phyloP scores from a whole-genome alignment of 1,140 invertebrate genomes.

The Danaus plexippus region DNA sequence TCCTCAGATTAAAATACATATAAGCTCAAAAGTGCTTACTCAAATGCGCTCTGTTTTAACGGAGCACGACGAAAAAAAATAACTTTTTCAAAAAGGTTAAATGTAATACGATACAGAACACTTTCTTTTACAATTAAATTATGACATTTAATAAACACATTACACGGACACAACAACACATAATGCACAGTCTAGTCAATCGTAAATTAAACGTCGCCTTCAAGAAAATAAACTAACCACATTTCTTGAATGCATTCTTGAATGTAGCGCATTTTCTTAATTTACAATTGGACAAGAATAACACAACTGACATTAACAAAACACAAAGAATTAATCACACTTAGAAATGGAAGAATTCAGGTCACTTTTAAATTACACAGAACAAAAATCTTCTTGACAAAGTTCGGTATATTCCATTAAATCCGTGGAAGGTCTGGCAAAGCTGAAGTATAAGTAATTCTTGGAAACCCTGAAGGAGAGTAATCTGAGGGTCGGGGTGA shows the following conservation, averaged over 20 bases:
- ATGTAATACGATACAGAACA: constrained; percentile 11
- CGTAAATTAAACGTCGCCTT: too few species aligned
- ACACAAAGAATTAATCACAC: too few species aligned
- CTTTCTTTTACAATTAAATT: constrained; percentile 12
- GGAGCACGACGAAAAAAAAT: constrained; percentile 15
- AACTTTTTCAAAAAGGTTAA: constrained; percentile 15
- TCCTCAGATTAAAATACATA: constrained; percentile 15
- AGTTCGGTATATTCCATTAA: constrained; percentile 39
- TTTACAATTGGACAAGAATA: background rate
- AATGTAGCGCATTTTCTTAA: constrained; percentile 2
- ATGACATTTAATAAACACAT: constrained; percentile 21
- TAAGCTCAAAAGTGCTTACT: constrained; percentile 21
- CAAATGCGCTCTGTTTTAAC: constrained; percentile 15
- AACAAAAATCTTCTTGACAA: constrained; percentile 23
- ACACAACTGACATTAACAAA: background rate
- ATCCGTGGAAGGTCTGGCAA: constrained; percentile 40
- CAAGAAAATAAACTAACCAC: too few species aligned
- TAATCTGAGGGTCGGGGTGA: constrained; percentile 33
- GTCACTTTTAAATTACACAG: background rate
- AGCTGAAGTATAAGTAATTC: constrained; percentile 46
- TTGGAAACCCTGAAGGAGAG: constrained; percentile 46
- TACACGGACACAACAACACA: constrained; percentile 11
- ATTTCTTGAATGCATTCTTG: too few species aligned
- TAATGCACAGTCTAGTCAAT: background rate
- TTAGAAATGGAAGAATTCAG: background rate